Conservation (phyloP, 2,113 vertebrate species). For the Spea multiplicata region DNA sequence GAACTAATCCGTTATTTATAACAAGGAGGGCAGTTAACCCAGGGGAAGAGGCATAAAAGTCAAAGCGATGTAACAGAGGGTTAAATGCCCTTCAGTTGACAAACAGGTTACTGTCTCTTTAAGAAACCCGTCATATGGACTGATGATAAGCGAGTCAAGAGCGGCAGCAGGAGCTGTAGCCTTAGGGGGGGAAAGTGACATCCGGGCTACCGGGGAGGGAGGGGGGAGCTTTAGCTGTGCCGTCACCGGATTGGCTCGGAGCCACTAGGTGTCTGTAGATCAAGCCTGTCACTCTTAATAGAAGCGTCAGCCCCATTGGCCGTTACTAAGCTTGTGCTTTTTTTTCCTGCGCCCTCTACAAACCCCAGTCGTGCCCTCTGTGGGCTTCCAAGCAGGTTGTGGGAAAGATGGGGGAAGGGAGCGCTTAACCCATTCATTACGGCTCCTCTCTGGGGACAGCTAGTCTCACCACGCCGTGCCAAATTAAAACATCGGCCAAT, state of each 20-base stretch:
- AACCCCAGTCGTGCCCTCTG: slow-evolving; percentile 15
- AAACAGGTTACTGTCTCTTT: slow-evolving; percentile 31
- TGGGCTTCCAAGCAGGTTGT: slow-evolving; percentile 24
- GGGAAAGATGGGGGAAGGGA: slow-evolving; percentile 4
- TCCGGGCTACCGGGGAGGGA: slow-evolving; percentile 36
- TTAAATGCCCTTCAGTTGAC: neutral
- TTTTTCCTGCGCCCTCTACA: slow-evolving; percentile 25
- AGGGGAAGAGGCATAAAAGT: no score
- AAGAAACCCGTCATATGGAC: slow-evolving; percentile 13
- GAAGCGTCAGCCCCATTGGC: slow-evolving; percentile 13
- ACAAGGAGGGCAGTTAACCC: no score
- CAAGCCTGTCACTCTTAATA: slow-evolving; percentile 18
- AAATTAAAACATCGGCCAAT: no score
- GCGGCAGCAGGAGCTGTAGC: slow-evolving; percentile 27
- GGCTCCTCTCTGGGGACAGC: neutral
- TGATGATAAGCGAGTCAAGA: slow-evolving; percentile 23
- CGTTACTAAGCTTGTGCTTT: slow-evolving; percentile 17
- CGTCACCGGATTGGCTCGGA: slow-evolving; percentile 11
- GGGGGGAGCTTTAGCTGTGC: slow-evolving; percentile 21
- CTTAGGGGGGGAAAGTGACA: slow-evolving; percentile 28
- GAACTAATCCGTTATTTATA: no score
- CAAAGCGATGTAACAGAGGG: no score
- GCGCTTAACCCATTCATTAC: slow-evolving; percentile 13
- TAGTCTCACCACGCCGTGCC: neutral
- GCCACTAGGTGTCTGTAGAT: slow-evolving; percentile 22